phyloP scores from a whole-genome alignment of 2,888 invertebrate species.

The Himalopsyche anomala region DNA sequence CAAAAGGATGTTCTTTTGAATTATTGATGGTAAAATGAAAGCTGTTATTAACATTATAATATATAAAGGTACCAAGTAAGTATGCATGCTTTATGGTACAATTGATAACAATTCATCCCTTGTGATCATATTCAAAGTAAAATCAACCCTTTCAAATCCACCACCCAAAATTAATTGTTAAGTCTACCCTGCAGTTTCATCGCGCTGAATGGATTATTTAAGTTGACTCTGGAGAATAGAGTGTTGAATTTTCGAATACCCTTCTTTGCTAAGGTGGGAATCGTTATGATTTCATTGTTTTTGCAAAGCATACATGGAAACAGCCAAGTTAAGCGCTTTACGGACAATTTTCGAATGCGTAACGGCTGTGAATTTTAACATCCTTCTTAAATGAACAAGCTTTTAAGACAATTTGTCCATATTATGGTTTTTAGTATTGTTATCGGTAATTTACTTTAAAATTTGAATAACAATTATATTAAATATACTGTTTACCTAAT shows the following conservation, averaged over 20 bases:
- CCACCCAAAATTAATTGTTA: constrained; percentile 31
- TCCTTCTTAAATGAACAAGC: too few species aligned
- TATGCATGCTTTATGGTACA: constrained; percentile 24
- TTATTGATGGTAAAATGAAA: not conserved
- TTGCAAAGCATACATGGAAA: not conserved
- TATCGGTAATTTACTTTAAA: too few species aligned
- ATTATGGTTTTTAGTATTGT: too few species aligned
- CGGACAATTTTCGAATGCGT: not conserved
- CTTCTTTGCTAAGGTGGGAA: constrained; percentile 19
- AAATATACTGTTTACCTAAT: too few species aligned
- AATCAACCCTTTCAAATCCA: constrained; percentile 26
- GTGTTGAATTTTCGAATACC: constrained; percentile 31
- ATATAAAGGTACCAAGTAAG: not conserved
- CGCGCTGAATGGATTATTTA: constrained; percentile 28
- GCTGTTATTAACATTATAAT: not conserved
- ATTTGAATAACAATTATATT: too few species aligned
- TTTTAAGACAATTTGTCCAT: too few species aligned
- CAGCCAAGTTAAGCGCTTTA: constrained; percentile 18
- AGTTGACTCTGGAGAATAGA: constrained; percentile 29
- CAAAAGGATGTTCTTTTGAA: not conserved
- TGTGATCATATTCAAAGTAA: constrained; percentile 29
- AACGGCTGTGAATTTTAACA: not conserved
- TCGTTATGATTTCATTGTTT: constrained; percentile 31
- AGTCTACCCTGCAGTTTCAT: constrained; percentile 18
- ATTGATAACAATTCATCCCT: constrained; percentile 27